phyloP scores from a whole-genome alignment of 2,797 vertebrate genomes.

The Gastrophryne carolinensis region DNA sequence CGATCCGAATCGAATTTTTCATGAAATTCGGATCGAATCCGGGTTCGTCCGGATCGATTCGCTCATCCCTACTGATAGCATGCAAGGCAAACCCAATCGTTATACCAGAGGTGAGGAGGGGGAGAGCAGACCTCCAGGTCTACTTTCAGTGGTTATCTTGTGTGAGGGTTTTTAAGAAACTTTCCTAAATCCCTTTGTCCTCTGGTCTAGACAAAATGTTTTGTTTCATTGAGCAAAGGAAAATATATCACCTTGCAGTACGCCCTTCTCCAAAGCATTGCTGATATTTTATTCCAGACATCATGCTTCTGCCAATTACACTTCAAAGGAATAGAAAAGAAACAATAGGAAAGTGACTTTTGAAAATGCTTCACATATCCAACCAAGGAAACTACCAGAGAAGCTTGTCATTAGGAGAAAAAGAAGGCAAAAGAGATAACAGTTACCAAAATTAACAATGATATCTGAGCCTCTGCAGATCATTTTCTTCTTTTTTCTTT shows the following conservation, averaged over 20 bases:
- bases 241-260: neutral
- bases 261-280: neutral
- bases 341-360: slow-evolving; percentile 37
- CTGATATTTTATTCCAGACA: slow-evolving; percentile 28
- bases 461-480: slow-evolving; percentile 26
- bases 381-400: neutral
- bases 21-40: no score
- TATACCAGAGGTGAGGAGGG: no score
- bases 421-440: slow-evolving; percentile 24
- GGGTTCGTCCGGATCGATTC: no score
- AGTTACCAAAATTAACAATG: slow-evolving; percentile 22
- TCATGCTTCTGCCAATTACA: slow-evolving; percentile 15
- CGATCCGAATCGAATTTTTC: no score
- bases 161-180: no score
- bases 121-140: no score
- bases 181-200: neutral
- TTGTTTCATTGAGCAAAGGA: neutral
- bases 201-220: neutral
- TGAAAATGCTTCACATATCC: slow-evolving; percentile 36
- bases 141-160: no score
- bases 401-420: slow-evolving; percentile 39
- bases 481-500: neutral
- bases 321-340: slow-evolving; percentile 10
- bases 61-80: no score
- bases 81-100: no score